Evolutionary conservation across 1,140 invertebrate genomes (phyloP), one percentile per base, ranked within the genome.

Genomic region (Meteorus sp.): DNA sequence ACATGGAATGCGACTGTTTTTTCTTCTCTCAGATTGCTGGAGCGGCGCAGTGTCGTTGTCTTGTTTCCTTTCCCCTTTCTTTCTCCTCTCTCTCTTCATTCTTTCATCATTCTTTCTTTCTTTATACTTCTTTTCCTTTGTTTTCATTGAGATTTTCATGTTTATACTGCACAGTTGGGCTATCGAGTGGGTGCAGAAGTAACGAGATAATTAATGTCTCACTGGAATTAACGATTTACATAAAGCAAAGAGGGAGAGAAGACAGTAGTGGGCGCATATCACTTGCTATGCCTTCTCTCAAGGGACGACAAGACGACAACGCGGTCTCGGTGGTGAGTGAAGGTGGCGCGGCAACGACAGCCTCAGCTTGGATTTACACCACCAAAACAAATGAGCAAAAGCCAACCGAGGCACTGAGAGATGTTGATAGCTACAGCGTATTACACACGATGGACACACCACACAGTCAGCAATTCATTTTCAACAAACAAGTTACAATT

Each of bases 131-230:
- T n/a, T 48, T 27, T 15, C 31, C 45, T 48, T 48, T 22, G 31
- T 33, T 51, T 15, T 31, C 19, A 4, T 27, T 11, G 15, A 13
- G n/a, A n/a, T 23, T 48, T 9, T 48, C n/a, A 29, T 27, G 22
- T 13, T 45, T 48, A 25, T 48, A 27, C n/a, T 27, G 22, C 23
- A n/a, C 22, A 48, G 13, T 31, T 51, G 23, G 27, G 23, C 52
- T 29, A 55, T 55, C 31, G 59, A 37, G 59, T 61, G 59, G 60
- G 45, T 56, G 45, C 37, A 8, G 63, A 65, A 60, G 67, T 71
- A 73, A 75, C 70, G 73, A 73, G 71, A 75, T 75, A 75, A 75
- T 75, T 75, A 75, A 75, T 75, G 73, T 73, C 63, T 65, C 64
- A 63, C 57, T 60, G 68, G 71, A 75, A 73, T 75, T 75, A 75